These are phyloP conservation scores for Sebastolobus altivelis DNA, from an alignment of 2,797 vertebrate genomes.

Conservation along the genomic window DNA sequence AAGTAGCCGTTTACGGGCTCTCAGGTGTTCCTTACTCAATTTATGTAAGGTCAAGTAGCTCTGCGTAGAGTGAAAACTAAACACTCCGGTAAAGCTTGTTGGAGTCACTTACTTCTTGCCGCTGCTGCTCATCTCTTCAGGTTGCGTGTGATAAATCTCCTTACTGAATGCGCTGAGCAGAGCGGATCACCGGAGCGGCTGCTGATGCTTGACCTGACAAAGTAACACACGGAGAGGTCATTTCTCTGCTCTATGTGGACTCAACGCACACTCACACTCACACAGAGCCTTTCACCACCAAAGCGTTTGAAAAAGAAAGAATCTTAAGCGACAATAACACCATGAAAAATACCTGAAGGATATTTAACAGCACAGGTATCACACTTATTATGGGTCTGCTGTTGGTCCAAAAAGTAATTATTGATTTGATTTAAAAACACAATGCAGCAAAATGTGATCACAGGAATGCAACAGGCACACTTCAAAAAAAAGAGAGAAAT, in stretches of 20 bases:
- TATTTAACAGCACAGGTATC: neutral
- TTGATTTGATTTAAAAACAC: neutral
- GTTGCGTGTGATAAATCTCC: slow-evolving; percentile 43
- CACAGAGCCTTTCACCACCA: neutral
- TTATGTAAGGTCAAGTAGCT: neutral
- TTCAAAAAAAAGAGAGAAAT: neutral
- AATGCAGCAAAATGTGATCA: neutral
- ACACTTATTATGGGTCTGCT: neutral
- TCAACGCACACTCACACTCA: neutral
- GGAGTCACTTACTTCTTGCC: slow-evolving; percentile 81
- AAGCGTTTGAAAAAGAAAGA: neutral
- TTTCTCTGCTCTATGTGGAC: slow-evolving; percentile 16
- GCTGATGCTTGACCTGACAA: slow-evolving; percentile 64
- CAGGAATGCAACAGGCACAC: neutral
- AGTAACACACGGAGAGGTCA: slow-evolving; percentile 33
- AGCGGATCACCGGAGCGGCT: slow-evolving; percentile 52
- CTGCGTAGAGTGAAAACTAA: neutral
- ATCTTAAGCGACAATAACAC: neutral
- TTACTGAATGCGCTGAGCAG: slow-evolving; percentile 48
- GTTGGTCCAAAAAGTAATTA: neutral
- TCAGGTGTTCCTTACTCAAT: fast-evolving
- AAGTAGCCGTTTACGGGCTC: neutral
- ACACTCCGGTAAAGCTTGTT: neutral
- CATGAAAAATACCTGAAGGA: neutral
- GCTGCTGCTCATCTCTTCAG: slow-evolving; percentile 75